phyloP scores from a whole-genome alignment of 2,888 invertebrate genomes.

The Sarcophaga variegata region DNA sequence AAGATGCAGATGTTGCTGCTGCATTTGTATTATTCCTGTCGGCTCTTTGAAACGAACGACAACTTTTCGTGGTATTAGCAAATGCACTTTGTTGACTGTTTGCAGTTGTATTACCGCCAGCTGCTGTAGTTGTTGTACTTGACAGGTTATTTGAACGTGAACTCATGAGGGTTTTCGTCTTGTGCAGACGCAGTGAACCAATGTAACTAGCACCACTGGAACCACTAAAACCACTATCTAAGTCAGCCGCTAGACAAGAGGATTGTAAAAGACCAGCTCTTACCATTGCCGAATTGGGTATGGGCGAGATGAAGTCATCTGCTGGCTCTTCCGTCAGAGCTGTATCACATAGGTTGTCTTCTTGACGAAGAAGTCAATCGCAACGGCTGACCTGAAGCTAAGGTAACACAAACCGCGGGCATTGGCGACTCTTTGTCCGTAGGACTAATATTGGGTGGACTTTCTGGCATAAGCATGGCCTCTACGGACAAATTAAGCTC shows the following conservation, averaged over 20 bases:
- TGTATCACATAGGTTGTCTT: constrained; percentile 86
- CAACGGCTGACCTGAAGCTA: constrained; percentile 76
- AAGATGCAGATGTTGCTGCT: too few species aligned
- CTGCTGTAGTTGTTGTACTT: constrained; percentile 28
- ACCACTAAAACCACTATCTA: too few species aligned
- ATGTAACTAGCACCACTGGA: too few species aligned
- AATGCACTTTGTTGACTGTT: constrained; percentile 71
- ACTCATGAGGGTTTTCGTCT: constrained; percentile 49
- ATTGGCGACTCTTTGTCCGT: constrained; percentile 73
- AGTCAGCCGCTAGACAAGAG: too few species aligned
- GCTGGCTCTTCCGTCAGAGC: constrained; percentile 81
- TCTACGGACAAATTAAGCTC: constrained; percentile 94
- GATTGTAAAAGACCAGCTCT: too few species aligned
- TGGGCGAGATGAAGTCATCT: constrained; percentile 84
- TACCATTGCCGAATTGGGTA: constrained; percentile 38
- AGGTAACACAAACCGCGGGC: constrained; percentile 77
- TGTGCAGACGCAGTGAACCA: too few species aligned
- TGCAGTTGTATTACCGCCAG: constrained; percentile 39
- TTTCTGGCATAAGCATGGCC: constrained; percentile 94
- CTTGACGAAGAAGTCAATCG: constrained; percentile 75
- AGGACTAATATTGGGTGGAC: constrained; percentile 82
- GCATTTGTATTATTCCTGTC: constrained; percentile 35
- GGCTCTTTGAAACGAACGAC: constrained; percentile 79
- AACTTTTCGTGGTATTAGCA: constrained; percentile 77
- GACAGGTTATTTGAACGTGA: constrained; percentile 75